These are phyloP conservation scores for Venturia canescens DNA, from an alignment of 1,140 invertebrate species.

Conservation along the genomic window DNA sequence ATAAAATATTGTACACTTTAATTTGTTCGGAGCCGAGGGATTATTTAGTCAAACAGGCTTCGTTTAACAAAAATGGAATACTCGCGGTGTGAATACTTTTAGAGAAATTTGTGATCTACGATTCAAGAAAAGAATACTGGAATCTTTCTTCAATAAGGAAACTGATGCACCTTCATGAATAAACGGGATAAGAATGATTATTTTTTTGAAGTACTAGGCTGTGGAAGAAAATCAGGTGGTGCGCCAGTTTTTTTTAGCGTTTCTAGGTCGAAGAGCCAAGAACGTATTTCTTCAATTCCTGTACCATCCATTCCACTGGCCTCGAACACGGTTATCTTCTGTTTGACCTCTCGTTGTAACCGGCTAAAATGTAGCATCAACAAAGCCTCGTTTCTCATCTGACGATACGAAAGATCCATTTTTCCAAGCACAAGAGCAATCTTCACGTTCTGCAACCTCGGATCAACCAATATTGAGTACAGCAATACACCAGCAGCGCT, in stretches of 20 bases:
- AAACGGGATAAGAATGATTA: neutral
- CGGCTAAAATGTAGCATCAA: slow-evolving; percentile 86
- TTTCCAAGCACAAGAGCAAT: slow-evolving; percentile 86
- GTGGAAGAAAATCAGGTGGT: slow-evolving; percentile 42
- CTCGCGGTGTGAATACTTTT: too few relatives aligned
- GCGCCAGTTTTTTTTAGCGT: slow-evolving; percentile 55
- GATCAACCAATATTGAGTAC: slow-evolving; percentile 85
- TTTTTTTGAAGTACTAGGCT: slow-evolving; percentile 16
- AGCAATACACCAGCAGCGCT: slow-evolving; percentile 87
- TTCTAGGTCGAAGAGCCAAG: slow-evolving; percentile 78
- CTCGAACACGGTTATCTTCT: slow-evolving; percentile 83
- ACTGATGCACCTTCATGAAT: too few relatives aligned
- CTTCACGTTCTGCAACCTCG: slow-evolving; percentile 80
- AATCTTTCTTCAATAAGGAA: too few relatives aligned
- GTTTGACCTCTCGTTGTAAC: slow-evolving; percentile 81
- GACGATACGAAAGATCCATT: slow-evolving; percentile 88
- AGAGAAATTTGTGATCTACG: too few relatives aligned
- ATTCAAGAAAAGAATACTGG: neutral
- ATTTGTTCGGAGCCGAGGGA: slow-evolving; percentile 36
- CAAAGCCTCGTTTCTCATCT: slow-evolving; percentile 89
- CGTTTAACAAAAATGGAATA: too few relatives aligned
- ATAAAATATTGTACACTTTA: slow-evolving; percentile 54
- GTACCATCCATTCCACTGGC: slow-evolving; percentile 84
- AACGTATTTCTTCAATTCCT: slow-evolving; percentile 82
- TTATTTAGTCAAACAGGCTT: too few relatives aligned